Evolutionary conservation across 1,140 invertebrate genomes (phyloP), one percentile per base, ranked within the genome.

Genomic region (Lepidurus arcticus): DNA sequence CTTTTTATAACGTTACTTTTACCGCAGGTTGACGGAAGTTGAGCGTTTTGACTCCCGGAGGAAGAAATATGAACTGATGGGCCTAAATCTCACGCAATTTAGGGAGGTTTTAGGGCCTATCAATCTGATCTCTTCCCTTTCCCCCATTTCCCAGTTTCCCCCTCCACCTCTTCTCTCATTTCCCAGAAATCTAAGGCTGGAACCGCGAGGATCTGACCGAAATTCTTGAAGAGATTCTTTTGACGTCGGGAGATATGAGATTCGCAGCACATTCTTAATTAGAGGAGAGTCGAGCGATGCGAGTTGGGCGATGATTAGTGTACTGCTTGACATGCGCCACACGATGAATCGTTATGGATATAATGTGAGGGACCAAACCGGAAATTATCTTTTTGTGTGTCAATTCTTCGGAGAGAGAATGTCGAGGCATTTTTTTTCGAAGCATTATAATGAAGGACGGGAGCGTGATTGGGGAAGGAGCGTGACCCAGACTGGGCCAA

Each of bases 1-100:
- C 53, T 65, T 65, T 65, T 34, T 34, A 34, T 65, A 65, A n/a
- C 53, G 16, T 21, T 16, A 65, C 21, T 65, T 65, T 65, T 65
- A 65, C 53, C n/a, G 53, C 16, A 65, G 53, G 53, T 65, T 8
- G 21, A 21, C 53, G 16, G 53, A 65, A 65, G 21, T 65, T n/a
- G 16, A 65, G 13, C 53, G 53, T 65, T 65, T 65, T 65, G 9
- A 34, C 53, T 65, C 53, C 53, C 53, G 21, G 53, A n/a, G 53
- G 53, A 65, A 65, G 53, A 65, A 21, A 65, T 13, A 65, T 16
- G 53, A 65, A 65, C 53, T 65, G 9, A 65, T 21, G 4, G 34
- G 53, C 21, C 53, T 21, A 65, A 65, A 65, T 65, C 53, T 65
- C 53, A 65, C 53, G n/a, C 53, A 65, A 65, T 65, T 65, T 65